Evolutionary conservation across 2,888 invertebrate species (phyloP).

Genomic region (Galerucella calmariensis): DNA sequence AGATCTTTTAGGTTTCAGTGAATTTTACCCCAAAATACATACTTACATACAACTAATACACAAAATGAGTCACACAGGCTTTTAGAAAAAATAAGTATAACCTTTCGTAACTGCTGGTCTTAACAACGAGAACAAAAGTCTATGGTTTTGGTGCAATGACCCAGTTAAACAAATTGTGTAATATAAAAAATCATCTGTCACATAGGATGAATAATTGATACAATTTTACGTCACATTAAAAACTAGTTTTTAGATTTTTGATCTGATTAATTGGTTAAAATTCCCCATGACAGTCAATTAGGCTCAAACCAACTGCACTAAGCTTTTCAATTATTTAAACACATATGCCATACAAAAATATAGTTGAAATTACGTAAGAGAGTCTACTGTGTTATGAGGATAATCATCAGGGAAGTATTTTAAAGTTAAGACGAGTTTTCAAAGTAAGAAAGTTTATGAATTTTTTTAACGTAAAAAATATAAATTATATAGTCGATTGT

Average conservation of each 20-base stretch:
- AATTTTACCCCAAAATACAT: too few relatives aligned
- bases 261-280: background rate
- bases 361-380: background rate
- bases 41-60: too few relatives aligned
- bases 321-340: too few relatives aligned
- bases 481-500: background rate
- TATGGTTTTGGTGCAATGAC: background rate
- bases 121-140: background rate
- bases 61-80: background rate
- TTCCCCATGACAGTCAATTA: background rate
- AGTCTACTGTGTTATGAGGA: background rate
- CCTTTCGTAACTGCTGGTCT: background rate
- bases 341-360: too few relatives aligned
- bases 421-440: background rate
- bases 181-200: background rate
- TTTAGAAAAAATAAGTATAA: background rate
- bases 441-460: background rate
- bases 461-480: background rate
- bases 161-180: background rate
- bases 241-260: background rate
- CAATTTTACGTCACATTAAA: background rate
- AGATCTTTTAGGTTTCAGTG: too few relatives aligned
- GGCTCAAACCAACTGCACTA: too few relatives aligned
- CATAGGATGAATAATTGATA: background rate
- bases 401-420: background rate